Conservation (phyloP, 2,113 vertebrate species). For the Syngnathus scovelli region DNA sequence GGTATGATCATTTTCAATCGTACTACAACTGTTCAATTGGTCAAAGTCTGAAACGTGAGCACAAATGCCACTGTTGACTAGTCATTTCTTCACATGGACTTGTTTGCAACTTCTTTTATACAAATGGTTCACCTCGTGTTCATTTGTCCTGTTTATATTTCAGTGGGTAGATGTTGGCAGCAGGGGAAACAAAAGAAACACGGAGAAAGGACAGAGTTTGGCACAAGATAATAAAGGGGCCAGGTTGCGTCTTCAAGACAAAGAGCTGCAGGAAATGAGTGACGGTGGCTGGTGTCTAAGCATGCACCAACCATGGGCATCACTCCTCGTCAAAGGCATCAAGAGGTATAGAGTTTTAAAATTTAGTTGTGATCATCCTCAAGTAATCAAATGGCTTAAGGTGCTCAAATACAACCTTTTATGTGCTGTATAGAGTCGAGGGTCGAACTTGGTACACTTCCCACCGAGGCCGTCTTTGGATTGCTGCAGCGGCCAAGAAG, state of each 20-base stretch:
- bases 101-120: not conserved
- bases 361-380: too few relatives aligned
- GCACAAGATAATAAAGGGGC: slow-evolving; percentile 28
- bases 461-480: slow-evolving; percentile 92
- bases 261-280: slow-evolving; percentile 89
- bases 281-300: slow-evolving; percentile 95
- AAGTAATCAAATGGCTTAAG: not conserved
- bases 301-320: slow-evolving; percentile 97
- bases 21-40: not conserved
- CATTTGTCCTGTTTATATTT: not conserved
- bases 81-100: not conserved
- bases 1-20: not conserved
- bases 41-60: not conserved
- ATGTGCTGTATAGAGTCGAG: slow-evolving; percentile 77
- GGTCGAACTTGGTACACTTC: slow-evolving; percentile 93
- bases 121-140: not conserved
- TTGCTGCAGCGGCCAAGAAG: slow-evolving; percentile 87
- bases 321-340: slow-evolving; percentile 84
- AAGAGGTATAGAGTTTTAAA: slow-evolving; percentile 74
- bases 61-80: not conserved
- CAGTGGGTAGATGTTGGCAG: slow-evolving; percentile 86
- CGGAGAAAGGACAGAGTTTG: slow-evolving; percentile 9
- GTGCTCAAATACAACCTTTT: slow-evolving; percentile 6
- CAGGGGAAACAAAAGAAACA: slow-evolving; percentile 51
- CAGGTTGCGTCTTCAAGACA: slow-evolving; percentile 84